Base-by-base conservation (phyloP, 2,113 vertebrate species). In the Varanus salvator region DNA sequence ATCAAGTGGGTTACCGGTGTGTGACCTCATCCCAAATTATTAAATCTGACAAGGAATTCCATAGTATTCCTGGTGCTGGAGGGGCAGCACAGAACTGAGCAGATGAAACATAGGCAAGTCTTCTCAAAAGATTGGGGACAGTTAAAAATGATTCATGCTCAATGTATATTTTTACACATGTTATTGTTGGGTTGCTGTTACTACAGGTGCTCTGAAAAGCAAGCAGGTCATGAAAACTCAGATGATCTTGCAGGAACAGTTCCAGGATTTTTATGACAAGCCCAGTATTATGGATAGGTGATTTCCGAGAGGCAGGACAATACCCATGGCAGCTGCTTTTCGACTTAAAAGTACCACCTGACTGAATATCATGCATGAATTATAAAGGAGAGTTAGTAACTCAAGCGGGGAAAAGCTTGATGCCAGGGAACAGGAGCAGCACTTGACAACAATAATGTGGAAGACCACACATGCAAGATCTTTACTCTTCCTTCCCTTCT, bases 311-410 rank as follows among this genome's bases (percentile, higher is more conserved):
- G 74, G 54, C 54, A 64, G 54, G 54, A 54, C 48, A 86, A 69
- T 77, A 6, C 57, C 54, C 8, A 64, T 60, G 57, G 85, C 27
- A 66, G 69, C 85, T 78, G 74, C 72, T 66, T 48, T 66, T 17
- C 48, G 25, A 76, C 85, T 68, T 77, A 78, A 77, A 74, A 64
- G 11, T 9, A 2, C 74, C 66, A 21, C 57, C 66, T 48, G 54
- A 77, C 57, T 17, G 21, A 87, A 77, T 87, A 76, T n/a, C 74
- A 77, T 66, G 34, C 74, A 87, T 77, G 64, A 77, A 77, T 87
- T 77, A 87, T 87, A 77, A 23, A 75, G 25, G n/a, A 44, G 74
- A 66, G 57, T 21, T 75, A 29, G 85, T 87, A 77, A 87, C 57
- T 66, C 85, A 48, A 87, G 85, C 77, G 27, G 66, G 68, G 66